These are phyloP conservation scores for Carlito syrichta DNA, from an alignment of 2,113 vertebrate species.

Conservation along the genomic window DNA sequence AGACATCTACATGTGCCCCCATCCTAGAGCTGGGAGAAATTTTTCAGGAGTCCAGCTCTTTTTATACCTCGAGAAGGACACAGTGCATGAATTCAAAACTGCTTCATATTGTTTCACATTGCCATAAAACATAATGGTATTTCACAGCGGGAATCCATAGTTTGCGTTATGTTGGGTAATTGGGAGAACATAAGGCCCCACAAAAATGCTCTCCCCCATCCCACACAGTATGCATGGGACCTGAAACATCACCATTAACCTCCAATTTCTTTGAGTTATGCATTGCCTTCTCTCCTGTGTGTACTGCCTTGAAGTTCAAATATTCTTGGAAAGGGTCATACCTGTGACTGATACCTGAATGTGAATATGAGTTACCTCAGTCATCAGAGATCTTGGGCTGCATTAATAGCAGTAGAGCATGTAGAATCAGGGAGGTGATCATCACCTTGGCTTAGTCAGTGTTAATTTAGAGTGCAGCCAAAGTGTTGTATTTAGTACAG, in stretches of 20 bases:
- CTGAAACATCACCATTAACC: not conserved
- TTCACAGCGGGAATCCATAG: not conserved
- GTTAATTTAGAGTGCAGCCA: not conserved
- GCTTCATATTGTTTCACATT: not conserved
- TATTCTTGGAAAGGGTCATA: not conserved
- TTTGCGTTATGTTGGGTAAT: not conserved
- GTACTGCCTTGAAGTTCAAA: not conserved
- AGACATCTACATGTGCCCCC: not conserved
- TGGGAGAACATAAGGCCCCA: not conserved
- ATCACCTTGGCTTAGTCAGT: not conserved
- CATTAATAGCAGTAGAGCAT: not conserved
- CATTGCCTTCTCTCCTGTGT: not conserved
- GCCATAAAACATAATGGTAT: not conserved
- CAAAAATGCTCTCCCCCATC: not conserved
- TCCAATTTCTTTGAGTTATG: not conserved
- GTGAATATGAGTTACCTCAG: not conserved
- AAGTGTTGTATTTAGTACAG: not conserved
- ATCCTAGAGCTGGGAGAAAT: not conserved
- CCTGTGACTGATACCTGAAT: not conserved
- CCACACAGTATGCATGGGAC: not conserved
- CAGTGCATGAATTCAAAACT: not conserved
- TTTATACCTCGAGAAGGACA: not conserved
- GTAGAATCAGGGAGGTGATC: not conserved
- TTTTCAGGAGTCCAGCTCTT: not conserved
- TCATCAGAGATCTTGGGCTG: not conserved